Conservation (phyloP, 2,888 invertebrate genomes). For the Eugnorisma glareosa region DNA sequence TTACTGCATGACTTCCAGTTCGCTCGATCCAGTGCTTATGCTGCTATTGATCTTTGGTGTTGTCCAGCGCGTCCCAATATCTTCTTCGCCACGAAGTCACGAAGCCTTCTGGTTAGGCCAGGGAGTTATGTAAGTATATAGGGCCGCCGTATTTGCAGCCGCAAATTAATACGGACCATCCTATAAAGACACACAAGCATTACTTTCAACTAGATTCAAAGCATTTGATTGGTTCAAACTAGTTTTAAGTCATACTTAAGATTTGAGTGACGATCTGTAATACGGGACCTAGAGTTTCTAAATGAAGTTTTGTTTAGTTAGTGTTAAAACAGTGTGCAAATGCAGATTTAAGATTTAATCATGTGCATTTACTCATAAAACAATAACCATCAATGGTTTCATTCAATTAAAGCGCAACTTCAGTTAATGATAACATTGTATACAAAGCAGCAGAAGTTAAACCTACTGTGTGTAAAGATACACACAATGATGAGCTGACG, state of each 20-base stretch:
- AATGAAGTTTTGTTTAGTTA: not conserved
- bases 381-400: conserved; percentile 22
- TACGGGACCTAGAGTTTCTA: not conserved
- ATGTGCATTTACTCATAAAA: not conserved
- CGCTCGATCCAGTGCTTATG: not conserved
- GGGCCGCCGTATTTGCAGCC: too few relatives aligned
- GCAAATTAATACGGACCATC: not conserved
- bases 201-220: not conserved
- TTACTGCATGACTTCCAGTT: not conserved
- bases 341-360: not conserved
- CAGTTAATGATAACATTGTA: conserved; percentile 40
- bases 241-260: not conserved
- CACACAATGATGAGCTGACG: conserved; percentile 29
- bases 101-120: not conserved
- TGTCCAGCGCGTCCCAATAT: not conserved
- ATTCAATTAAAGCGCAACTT: conserved; percentile 31
- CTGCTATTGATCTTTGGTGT: not conserved
- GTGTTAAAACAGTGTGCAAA: not conserved
- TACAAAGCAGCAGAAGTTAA: conserved; percentile 25
- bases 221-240: not conserved
- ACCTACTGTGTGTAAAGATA: conserved; percentile 13
- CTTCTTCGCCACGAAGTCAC: not conserved
- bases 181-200: not conserved
- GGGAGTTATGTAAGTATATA: too few relatives aligned
- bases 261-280: not conserved